Base-by-base conservation (phyloP, 2,797 vertebrate species). In the Carduelis carduelis region DNA sequence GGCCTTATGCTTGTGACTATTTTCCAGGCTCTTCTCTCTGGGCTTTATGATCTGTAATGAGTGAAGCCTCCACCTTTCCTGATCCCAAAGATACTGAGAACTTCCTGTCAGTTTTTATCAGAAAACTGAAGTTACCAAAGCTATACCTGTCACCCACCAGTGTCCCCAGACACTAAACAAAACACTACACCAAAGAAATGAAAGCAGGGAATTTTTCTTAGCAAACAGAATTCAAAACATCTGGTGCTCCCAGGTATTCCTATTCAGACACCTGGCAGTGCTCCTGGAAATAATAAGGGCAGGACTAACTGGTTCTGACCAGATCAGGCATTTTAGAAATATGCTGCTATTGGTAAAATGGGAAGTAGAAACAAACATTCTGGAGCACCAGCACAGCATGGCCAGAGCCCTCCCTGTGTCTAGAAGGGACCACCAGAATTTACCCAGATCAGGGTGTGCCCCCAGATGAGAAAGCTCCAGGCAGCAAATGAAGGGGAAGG, bases 1-100 rank as follows among this genome's bases (percentile, higher is more conserved):
- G 2, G 8, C 4, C 13, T 3, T 24, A 2, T 3, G 20, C n/a
- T 34, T 44, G 32, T 30, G 32, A 46, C 15, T 19, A 0, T 60
- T 69, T 90, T 79, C 41, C 64, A 83, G 18, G 14, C 19, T 86
- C 39, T 44, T 46, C 16, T 37, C 18, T 32, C 49, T 24, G 12
- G n/a, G 34, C 46, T 63, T 30, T 35, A 37, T 43, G 14, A 83
- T 13, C 41, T 11, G 12, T 19, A 80, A 39, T 0, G 26, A 49
- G 32, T 9, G 32, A 82, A 74, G 17, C 26, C 35, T 75, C n/a
- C 22, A 68, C 28, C n/a, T 23, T n/a, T 71, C 53, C 77, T 28
- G 21, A 70, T 5, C 44, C 11, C 1, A 6, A 50, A 9, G 27
- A 75, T 37, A 83, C 32, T 2, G 4, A 41, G 14, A 35, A 32